phyloP scores from a whole-genome alignment of 2,113 vertebrate species.

The Casuarius casuarius region DNA sequence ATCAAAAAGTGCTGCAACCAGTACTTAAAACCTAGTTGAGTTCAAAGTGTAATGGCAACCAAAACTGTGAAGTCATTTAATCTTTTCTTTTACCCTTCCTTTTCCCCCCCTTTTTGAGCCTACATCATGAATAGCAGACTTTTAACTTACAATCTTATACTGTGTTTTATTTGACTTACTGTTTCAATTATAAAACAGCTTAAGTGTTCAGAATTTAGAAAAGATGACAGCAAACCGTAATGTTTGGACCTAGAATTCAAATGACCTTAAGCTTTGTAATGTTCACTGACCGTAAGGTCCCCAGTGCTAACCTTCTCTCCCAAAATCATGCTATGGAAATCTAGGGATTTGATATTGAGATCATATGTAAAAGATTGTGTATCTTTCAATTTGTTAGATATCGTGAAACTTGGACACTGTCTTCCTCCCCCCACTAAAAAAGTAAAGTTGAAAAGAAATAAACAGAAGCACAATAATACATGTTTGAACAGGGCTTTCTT shows the following conservation, averaged over 20 bases:
- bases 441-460: not conserved
- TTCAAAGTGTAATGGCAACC: not conserved
- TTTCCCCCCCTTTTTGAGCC: not conserved
- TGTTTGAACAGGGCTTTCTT: not conserved
- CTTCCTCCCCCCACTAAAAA: not conserved
- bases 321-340: not conserved
- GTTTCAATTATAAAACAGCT: not conserved
- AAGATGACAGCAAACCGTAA: not conserved
- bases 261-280: not conserved
- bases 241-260: not conserved
- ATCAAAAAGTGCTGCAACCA: not conserved
- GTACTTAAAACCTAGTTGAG: not conserved
- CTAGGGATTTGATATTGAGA: not conserved
- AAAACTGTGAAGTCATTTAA: not conserved
- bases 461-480: not conserved
- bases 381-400: not conserved
- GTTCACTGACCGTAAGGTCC: not conserved
- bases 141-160: not conserved
- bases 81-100: not conserved
- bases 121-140: not conserved
- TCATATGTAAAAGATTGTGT: not conserved
- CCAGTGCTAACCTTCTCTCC: not conserved
- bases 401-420: not conserved
- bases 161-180: not conserved
- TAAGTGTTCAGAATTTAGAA: not conserved